These are phyloP conservation scores for Drosophila longiperda DNA, from an alignment of 2,888 invertebrate genomes.

Conservation along the genomic window DNA sequence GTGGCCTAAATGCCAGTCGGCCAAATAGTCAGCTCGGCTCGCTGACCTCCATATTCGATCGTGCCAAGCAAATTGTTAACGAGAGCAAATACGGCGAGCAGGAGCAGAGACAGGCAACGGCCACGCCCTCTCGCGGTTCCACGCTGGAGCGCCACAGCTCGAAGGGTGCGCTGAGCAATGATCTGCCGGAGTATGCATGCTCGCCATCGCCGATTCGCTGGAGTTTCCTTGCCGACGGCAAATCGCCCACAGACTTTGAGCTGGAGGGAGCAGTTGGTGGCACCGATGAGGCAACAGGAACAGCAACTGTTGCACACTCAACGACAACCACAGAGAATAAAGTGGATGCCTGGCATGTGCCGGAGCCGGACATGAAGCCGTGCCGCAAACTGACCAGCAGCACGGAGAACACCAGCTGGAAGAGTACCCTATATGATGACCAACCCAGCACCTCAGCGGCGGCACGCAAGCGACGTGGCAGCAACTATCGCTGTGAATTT, in stretches of 20 bases:
- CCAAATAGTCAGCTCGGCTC: conserved; percentile 83
- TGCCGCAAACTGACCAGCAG: conserved; percentile 66
- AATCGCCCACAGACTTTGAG: conserved; percentile 79
- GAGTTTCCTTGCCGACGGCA: conserved; percentile 84
- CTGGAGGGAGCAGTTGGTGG: conserved; percentile 71
- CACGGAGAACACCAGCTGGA: conserved; percentile 56
- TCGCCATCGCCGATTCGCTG: conserved; percentile 85
- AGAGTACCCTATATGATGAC: conserved; percentile 66
- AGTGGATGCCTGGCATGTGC: conserved; percentile 72
- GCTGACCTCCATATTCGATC: conserved; percentile 84
- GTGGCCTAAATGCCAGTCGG: conserved; percentile 83
- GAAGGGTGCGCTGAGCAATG: conserved; percentile 82
- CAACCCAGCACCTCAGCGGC: conserved; percentile 75
- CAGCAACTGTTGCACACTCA: background rate
- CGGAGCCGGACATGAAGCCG: conserved; percentile 62
- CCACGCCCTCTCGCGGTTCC: conserved; percentile 66
- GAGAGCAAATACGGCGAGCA: conserved; percentile 41
- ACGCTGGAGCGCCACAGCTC: conserved; percentile 83
- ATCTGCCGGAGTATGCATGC: conserved; percentile 84
- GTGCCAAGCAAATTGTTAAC: conserved; percentile 76
- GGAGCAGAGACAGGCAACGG: conserved; percentile 23
- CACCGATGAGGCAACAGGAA: conserved; percentile 4
- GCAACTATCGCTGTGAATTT: conserved; percentile 79
- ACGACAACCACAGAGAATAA: conserved; percentile 48
- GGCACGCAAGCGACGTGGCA: conserved; percentile 79